Evolutionary conservation across 1,140 invertebrate genomes (phyloP).

Genomic region (Cherax destructor): DNA sequence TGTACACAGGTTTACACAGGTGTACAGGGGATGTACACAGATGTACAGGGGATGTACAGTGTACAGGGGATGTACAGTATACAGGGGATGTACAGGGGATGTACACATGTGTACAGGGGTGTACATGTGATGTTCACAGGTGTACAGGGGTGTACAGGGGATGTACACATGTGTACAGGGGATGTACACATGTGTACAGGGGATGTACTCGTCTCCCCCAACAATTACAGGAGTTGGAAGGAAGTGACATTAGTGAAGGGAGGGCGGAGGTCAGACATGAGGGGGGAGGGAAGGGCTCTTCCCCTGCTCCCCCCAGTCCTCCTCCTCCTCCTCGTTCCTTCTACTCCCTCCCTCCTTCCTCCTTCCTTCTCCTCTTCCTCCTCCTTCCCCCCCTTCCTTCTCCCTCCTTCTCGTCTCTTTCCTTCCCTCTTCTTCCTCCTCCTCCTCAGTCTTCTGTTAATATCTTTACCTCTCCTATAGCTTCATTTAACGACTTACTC

Average conservation of each 20-base stretch:
- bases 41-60: not conserved
- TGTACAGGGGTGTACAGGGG: not conserved
- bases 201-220: not conserved
- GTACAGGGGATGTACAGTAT: not conserved
- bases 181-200: not conserved
- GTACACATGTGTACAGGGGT: not conserved
- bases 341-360: no score
- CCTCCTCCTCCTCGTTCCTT: not conserved
- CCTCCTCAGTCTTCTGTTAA: not conserved
- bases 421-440: not conserved
- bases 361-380: no score
- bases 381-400: not conserved
- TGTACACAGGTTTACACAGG: not conserved
- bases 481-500: not conserved
- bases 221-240: conserved; percentile 8
- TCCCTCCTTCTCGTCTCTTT: not conserved
- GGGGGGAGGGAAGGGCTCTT: not conserved
- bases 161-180: not conserved
- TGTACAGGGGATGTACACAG: not conserved
- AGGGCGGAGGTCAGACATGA: conserved; percentile 5
- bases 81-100: not conserved
- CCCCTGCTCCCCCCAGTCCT: not conserved
- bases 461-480: not conserved
- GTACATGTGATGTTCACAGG: not conserved
- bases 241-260: conserved; percentile 12